A percentile compares a stretch with the other conserved stretches of the same genome.
phyloP scores from a whole-genome alignment of 2,113 vertebrate genomes.

The Todiramphus saurophagus region DNA sequence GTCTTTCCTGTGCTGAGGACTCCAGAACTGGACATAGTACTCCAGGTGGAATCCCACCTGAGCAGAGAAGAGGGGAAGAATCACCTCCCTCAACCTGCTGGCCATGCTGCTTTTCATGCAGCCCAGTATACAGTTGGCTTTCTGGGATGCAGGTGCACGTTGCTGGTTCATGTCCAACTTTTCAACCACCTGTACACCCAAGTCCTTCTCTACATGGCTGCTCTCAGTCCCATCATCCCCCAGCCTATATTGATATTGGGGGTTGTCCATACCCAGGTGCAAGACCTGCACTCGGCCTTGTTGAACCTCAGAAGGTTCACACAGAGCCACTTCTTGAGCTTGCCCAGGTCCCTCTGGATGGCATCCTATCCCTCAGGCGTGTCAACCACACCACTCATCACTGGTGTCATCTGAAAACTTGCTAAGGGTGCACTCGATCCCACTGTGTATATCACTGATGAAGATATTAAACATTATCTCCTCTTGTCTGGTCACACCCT shows the following conservation, averaged over 20 bases:
- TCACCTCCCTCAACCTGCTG: fast-evolving
- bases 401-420: background rate
- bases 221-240: background rate
- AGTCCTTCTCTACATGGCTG: background rate
- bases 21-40: background rate
- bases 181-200: background rate
- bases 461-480: background rate
- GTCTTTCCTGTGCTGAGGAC: background rate
- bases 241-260: background rate
- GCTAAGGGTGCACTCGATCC: background rate
- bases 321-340: fast-evolving
- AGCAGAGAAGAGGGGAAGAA: background rate
- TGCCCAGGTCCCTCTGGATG: background rate
- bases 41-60: background rate
- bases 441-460: background rate
- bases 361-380: background rate
- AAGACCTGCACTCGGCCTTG: background rate
- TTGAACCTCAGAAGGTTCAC: background rate
- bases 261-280: background rate
- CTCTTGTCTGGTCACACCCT: background rate
- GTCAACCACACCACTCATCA: fast-evolving
- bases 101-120: fast-evolving
- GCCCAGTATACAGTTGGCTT: background rate
- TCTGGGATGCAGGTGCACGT: background rate
- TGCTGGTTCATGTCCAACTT: fast-evolving